Evolutionary conservation across 1,140 invertebrate genomes (phyloP).

Genomic region (Calliopsis andreniformis): DNA sequence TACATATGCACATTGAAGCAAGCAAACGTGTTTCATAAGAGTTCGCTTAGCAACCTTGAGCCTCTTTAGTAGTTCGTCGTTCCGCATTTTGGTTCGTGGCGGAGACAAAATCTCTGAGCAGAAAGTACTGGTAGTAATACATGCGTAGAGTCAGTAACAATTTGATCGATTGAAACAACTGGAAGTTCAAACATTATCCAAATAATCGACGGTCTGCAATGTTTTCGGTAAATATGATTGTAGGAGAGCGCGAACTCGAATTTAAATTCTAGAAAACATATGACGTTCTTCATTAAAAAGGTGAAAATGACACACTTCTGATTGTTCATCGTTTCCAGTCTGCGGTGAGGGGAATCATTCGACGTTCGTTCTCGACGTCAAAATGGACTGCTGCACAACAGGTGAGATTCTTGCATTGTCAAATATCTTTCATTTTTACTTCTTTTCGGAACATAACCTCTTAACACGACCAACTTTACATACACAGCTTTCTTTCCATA

Average conservation of each 20-base stretch:
- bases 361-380: slow-evolving; percentile 83
- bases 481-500: background rate
- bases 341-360: slow-evolving; percentile 68
- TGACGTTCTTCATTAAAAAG: background rate
- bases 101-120: slow-evolving; percentile 19
- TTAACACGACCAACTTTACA: background rate
- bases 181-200: background rate
- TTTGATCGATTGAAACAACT: background rate
- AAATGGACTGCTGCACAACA: slow-evolving; percentile 83
- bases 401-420: slow-evolving; percentile 58
- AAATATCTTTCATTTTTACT: background rate
- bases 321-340: slow-evolving; percentile 68
- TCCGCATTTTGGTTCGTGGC: slow-evolving; percentile 21
- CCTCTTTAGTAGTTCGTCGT: background rate
- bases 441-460: slow-evolving; percentile 6
- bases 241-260: background rate
- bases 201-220: slow-evolving; percentile 62
- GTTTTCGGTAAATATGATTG: slow-evolving; percentile 73
- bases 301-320: background rate
- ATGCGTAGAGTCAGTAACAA: background rate
- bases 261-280: slow-evolving; percentile 12
- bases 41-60: slow-evolving; percentile 26
- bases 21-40: slow-evolving; percentile 31
- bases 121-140: background rate
- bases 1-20: too few species aligned